Evolutionary conservation across 2,888 invertebrate genomes (phyloP), one percentile per base, ranked within the genome.

Genomic region (Colletes collaris): DNA sequence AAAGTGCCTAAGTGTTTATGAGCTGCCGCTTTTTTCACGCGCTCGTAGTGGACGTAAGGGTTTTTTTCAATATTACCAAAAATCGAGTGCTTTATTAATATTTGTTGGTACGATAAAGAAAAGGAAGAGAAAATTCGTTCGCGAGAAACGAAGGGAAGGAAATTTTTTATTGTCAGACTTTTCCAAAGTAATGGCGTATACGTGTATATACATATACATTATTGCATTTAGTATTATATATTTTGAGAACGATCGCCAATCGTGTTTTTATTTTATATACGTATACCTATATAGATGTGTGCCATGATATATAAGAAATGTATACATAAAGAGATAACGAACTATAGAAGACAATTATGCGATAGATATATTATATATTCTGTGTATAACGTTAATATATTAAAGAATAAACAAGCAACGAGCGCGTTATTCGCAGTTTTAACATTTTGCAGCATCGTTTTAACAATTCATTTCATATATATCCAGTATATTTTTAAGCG

Each of bases 11-110:
- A 76, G 62, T 69, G 73, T 62, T 8, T 53, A 53, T 69, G 83
- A 86, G 81, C 83, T 82, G 69, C 83, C 81, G 85, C 79, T 85
- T 85, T 63, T 46, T 71, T 76, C 56, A 79, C 49, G 49, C 56
- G 65, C 65, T 75, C 62, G 55, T 84, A 84, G 68, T 37, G 49
- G 78, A 63, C 37, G 59, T 83, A 78, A 81, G 62, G 62, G 69
- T 74, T 73, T 81, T 16, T 27, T 60, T 35, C 11, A 82, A 81
- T 78, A 76, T 80, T 87, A 88, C 84, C 87, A 87, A 89, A 89
- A 87, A 89, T 79, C 66, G 37, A 82, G 84, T 85, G 89, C 89
- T 89, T 89, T 89, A 86, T 65, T 86, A 85, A 88, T 86, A 67
- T 70, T 76, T 72, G 75, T 58, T 79, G 68, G 62, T 16, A 60